These are phyloP conservation scores for Venustoraphidia nigricollis DNA, from an alignment of 2,888 invertebrate species.

Conservation along the genomic window DNA sequence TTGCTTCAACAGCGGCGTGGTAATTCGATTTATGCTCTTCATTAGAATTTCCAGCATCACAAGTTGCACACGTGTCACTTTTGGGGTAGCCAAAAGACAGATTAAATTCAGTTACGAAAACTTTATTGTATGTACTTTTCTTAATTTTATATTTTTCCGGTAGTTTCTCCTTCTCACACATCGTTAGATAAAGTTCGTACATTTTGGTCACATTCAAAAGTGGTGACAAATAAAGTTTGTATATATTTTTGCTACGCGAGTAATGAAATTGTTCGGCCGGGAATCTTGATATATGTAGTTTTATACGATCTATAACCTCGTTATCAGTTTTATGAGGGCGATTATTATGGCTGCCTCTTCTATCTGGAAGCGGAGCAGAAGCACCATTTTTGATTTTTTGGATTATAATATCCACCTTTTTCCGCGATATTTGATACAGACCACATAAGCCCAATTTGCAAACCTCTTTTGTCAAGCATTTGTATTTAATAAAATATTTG, in stretches of 20 bases:
- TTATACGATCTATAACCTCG: constrained; percentile 10
- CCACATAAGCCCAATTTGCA: no score
- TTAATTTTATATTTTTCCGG: constrained; percentile 13
- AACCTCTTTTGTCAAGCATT: no score
- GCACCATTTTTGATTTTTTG: not conserved
- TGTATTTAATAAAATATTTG: no score
- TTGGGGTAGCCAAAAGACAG: constrained; percentile 14
- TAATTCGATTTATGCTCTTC: constrained; percentile 9
- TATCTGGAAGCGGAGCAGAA: constrained; percentile 5
- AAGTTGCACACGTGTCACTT: constrained; percentile 13
- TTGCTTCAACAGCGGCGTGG: not conserved
- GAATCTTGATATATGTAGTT: constrained; percentile 8
- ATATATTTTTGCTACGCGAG: constrained; percentile 14
- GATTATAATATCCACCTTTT: not conserved
- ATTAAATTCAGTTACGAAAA: constrained; percentile 16
- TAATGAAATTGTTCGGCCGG: constrained; percentile 11
- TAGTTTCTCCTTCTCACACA: constrained; percentile 11
- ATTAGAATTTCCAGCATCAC: constrained; percentile 10
- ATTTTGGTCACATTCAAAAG: constrained; percentile 14
- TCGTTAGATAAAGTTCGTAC: constrained; percentile 12
- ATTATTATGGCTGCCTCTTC: constrained; percentile 2
- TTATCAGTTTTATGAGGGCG: constrained; percentile 7
- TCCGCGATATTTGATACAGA: no score
- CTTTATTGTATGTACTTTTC: constrained; percentile 12
- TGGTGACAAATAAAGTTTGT: constrained; percentile 15